Evolutionary conservation across 2,888 invertebrate species (phyloP).

Genomic region (Campoplex nolae): DNA sequence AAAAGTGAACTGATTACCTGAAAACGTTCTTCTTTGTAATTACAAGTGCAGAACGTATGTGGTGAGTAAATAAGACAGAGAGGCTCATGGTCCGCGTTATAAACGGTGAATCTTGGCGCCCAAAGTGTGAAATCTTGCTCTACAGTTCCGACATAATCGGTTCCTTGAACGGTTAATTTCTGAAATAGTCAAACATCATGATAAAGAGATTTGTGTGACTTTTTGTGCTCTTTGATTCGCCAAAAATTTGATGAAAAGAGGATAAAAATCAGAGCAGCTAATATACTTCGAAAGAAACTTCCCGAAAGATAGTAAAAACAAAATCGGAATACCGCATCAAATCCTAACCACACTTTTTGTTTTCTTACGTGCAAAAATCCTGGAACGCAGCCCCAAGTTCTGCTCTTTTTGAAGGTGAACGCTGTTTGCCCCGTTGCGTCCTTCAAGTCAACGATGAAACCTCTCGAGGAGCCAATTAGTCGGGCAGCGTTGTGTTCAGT

Average conservation of each 20-base stretch:
- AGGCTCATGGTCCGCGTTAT: slow-evolving; percentile 87
- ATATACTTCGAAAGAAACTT: neutral
- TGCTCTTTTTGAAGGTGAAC: slow-evolving; percentile 87
- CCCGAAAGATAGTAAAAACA: neutral
- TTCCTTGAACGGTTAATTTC: slow-evolving; percentile 77
- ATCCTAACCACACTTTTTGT: slow-evolving; percentile 43
- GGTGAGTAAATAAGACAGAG: slow-evolving; percentile 92
- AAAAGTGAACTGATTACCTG: slow-evolving; percentile 83
- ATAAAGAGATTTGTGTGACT: neutral
- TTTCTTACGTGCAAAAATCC: slow-evolving; percentile 76
- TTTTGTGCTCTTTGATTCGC: neutral
- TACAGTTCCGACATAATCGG: slow-evolving; percentile 89
- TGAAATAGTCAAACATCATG: slow-evolving; percentile 54
- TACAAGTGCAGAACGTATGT: slow-evolving; percentile 87
- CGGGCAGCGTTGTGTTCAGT: slow-evolving; percentile 90
- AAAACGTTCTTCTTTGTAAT: slow-evolving; percentile 88
- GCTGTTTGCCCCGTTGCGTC: slow-evolving; percentile 95
- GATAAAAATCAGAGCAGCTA: neutral
- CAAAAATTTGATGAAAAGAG: neutral
- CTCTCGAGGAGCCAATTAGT: slow-evolving; percentile 90
- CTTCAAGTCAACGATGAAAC: slow-evolving; percentile 92
- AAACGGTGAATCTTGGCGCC: slow-evolving; percentile 89
- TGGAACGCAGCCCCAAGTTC: slow-evolving; percentile 76
- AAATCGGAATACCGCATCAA: slow-evolving; percentile 1
- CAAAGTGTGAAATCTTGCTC: slow-evolving; percentile 89